phyloP scores from a whole-genome alignment of 2,113 vertebrate species.

The Rhynchomys soricoides region DNA sequence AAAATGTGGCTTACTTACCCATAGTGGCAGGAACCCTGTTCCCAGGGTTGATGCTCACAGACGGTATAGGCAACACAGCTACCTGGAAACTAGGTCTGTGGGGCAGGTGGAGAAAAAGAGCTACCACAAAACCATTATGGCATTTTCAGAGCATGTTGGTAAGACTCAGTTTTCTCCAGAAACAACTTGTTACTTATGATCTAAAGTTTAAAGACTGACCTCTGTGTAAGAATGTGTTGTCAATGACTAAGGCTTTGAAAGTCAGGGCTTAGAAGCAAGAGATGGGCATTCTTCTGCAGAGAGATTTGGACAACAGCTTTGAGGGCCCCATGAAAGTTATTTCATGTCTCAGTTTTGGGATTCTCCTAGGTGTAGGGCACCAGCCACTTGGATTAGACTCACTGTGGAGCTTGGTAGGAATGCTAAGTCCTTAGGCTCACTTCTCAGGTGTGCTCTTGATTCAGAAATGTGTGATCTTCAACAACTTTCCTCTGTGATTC shows the following conservation, averaged over 20 bases:
- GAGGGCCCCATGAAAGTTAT: background rate
- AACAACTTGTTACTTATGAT: background rate
- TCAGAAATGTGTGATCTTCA: background rate
- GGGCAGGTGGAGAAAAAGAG: background rate
- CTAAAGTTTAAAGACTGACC: background rate
- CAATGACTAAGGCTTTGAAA: background rate
- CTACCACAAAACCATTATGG: background rate
- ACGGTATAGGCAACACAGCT: background rate
- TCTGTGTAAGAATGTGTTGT: background rate
- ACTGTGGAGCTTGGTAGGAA: background rate
- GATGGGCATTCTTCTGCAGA: background rate
- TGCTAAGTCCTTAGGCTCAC: background rate
- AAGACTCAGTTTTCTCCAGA: background rate
- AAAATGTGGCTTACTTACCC: background rate
- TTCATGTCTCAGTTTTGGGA: background rate
- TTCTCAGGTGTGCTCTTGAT: background rate
- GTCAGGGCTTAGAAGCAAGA: background rate
- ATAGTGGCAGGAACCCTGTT: background rate
- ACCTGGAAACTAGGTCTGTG: background rate
- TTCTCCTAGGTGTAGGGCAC: background rate
- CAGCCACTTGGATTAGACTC: background rate
- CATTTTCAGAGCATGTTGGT: background rate
- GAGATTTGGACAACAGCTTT: background rate
- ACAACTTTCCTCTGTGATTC: background rate
- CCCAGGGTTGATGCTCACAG: background rate